Evolutionary conservation across 1,140 invertebrate genomes (phyloP).

Genomic region (Temnothorax nylanderi): DNA sequence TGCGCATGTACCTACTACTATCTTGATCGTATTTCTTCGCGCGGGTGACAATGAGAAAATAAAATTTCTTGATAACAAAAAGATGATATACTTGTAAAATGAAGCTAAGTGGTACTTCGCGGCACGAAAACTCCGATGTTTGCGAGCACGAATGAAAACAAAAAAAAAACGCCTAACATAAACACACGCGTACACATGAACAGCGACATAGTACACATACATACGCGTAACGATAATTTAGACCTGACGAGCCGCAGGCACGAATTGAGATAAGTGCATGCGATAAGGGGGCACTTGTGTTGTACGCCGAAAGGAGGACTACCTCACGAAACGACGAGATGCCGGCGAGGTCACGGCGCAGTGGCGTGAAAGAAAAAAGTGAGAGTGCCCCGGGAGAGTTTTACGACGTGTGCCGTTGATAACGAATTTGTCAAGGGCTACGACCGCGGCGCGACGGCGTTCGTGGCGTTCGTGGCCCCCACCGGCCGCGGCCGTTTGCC

Average conservation of each 20-base stretch:
- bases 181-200: neutral
- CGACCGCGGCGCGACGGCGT: neutral
- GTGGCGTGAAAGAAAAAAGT: conserved; percentile 64
- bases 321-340: conserved; percentile 71
- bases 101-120: conserved; percentile 11
- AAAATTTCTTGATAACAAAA: neutral
- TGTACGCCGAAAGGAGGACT: conserved; percentile 43
- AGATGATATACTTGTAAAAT: conserved; percentile 3
- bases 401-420: conserved; percentile 49
- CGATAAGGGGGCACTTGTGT: conserved; percentile 37
- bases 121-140: neutral
- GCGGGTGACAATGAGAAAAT: neutral
- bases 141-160: neutral
- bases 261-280: conserved; percentile 43
- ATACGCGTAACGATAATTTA: conserved; percentile 44
- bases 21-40: neutral
- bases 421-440: conserved; percentile 49
- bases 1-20: neutral
- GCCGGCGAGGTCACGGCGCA: conserved; percentile 61
- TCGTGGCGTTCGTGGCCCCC: neutral
- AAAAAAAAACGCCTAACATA: neutral
- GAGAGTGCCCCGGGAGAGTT: conserved; percentile 70
- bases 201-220: neutral
- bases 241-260: conserved; percentile 46
- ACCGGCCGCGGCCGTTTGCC: neutral